Evolutionary conservation across 2,113 vertebrate species (phyloP).

Genomic region (Pycnonotus jocosus): DNA sequence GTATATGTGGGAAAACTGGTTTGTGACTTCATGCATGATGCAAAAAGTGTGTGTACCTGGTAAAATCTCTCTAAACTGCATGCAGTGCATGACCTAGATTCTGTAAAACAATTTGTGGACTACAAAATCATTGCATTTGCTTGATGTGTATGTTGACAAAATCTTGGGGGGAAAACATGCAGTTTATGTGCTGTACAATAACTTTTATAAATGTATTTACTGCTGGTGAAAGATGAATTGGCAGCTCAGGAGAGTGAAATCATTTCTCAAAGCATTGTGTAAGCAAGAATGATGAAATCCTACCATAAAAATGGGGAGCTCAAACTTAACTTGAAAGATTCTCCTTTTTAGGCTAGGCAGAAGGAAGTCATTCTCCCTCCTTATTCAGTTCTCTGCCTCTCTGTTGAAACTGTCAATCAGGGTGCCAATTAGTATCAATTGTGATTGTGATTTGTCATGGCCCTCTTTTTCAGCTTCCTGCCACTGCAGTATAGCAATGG

Average conservation of each 20-base stretch:
- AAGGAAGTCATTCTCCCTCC: not conserved
- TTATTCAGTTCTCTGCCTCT: not conserved
- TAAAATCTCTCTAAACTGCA: conserved; percentile 60
- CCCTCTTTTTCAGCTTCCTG: not conserved
- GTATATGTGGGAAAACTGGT: conserved; percentile 18
- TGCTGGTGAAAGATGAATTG: conserved; percentile 23
- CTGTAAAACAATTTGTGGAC: conserved; percentile 10
- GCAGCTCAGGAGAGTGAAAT: not conserved
- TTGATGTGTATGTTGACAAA: conserved; percentile 44
- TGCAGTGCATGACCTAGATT: conserved; percentile 70
- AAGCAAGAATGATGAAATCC: not conserved
- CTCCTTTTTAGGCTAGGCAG: not conserved
- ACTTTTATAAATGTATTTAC: conserved; percentile 17
- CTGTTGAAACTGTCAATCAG: conserved; percentile 22
- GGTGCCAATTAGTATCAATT: conserved; percentile 2
- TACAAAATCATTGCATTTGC: conserved; percentile 34
- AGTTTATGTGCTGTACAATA: not conserved
- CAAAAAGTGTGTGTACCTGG: conserved; percentile 51
- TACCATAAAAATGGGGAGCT: not conserved
- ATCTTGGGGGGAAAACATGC: not conserved
- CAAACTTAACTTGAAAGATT: not conserved
- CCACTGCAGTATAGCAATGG: not conserved
- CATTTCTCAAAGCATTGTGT: not conserved
- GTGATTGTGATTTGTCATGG: not conserved
- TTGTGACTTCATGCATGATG: conserved; percentile 59